These are phyloP conservation scores for Oryzias javanicus DNA, from an alignment of 2,113 vertebrate genomes.

Conservation along the genomic window DNA sequence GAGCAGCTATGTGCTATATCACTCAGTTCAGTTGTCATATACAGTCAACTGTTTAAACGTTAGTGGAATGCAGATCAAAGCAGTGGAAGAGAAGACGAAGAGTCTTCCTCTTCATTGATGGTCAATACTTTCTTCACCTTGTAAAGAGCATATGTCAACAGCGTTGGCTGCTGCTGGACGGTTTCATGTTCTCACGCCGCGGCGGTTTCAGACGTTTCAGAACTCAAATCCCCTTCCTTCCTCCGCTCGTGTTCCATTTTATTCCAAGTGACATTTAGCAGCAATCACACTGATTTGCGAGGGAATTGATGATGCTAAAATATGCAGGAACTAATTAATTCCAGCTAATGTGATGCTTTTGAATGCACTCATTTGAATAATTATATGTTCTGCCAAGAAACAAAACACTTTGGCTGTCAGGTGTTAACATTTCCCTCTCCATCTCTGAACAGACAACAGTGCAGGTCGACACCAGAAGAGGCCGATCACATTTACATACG, in stretches of 20 bases:
- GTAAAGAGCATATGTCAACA: too few relatives aligned
- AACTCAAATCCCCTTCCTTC: constrained; percentile 39
- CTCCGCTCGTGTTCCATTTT: constrained; percentile 52
- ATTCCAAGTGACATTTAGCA: constrained; percentile 77
- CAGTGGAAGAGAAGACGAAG: too few relatives aligned
- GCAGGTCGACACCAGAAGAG: constrained; percentile 26
- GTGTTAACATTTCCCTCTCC: constrained; percentile 52
- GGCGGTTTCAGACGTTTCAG: not conserved
- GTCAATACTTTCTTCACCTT: not conserved
- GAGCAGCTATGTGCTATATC: too few relatives aligned
- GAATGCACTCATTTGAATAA: constrained; percentile 76
- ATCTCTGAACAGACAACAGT: constrained; percentile 50
- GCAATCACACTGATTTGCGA: constrained; percentile 52
- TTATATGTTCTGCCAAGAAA: constrained; percentile 67
- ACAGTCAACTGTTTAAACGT: too few relatives aligned
- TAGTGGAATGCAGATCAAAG: too few relatives aligned
- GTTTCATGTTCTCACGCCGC: too few relatives aligned
- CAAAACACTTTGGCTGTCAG: constrained; percentile 67
- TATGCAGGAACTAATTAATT: constrained; percentile 76
- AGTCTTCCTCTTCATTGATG: too few relatives aligned
- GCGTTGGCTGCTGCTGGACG: too few relatives aligned
- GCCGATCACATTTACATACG: constrained; percentile 37
- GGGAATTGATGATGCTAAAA: constrained; percentile 69
- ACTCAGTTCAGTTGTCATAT: too few relatives aligned
- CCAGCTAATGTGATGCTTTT: constrained; percentile 71